phyloP scores from a whole-genome alignment of 1,140 invertebrate genomes.

The Ostrea edulis region DNA sequence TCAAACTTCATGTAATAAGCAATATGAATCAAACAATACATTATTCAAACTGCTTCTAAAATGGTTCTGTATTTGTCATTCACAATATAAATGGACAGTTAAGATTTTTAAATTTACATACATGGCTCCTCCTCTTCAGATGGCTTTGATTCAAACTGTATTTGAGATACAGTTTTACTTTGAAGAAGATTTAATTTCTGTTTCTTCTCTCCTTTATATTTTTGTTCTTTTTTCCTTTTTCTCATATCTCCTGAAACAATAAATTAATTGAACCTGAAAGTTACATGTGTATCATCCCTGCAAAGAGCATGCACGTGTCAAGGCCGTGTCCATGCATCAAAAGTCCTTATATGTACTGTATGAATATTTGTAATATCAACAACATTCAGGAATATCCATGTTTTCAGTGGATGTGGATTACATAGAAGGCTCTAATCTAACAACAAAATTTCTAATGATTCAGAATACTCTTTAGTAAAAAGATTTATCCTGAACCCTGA shows the following conservation, averaged over 20 bases:
- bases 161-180: constrained; percentile 17
- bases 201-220: background rate
- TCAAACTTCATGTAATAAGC: no score
- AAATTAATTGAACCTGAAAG: background rate
- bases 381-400: no score
- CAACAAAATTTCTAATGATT: no score
- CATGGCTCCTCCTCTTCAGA: constrained; percentile 7
- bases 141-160: constrained; percentile 6
- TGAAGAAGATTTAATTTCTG: constrained; percentile 15
- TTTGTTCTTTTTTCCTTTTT: constrained; percentile 26
- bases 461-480: no score
- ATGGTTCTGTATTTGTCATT: no score
- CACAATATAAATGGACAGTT: no score
- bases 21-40: no score
- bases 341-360: background rate
- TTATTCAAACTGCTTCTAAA: no score
- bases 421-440: no score
- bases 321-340: no score
- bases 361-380: background rate
- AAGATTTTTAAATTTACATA: background rate
- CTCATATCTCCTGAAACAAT: background rate
- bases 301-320: background rate
- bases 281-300: background rate
- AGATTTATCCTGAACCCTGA: no score
- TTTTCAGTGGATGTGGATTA: no score